A percentile compares a stretch with the other conserved stretches of the same genome.
These are phyloP conservation scores for Allygus modestus DNA, from an alignment of 2,888 invertebrate species.

Conservation along the genomic window DNA sequence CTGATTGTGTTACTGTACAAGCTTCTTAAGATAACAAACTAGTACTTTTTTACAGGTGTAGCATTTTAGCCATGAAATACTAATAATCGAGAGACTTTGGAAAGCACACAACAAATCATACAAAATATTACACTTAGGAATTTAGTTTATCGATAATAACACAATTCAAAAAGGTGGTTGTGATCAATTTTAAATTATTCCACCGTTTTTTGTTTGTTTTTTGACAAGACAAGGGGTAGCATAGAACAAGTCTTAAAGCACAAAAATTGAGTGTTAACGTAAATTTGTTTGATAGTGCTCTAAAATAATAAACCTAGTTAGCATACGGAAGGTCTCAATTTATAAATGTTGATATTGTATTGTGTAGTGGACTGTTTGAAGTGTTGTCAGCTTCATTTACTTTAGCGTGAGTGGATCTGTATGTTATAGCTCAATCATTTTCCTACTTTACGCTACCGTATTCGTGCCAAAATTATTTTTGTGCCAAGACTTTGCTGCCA, in stretches of 20 bases:
- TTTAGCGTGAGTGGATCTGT: conserved; percentile 19
- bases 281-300: conserved; percentile 56
- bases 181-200: conserved; percentile 40
- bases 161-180: conserved; percentile 40
- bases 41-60: neutral
- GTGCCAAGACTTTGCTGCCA: conserved; percentile 38
- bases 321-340: conserved; percentile 45
- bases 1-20: neutral
- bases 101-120: conserved; percentile 2
- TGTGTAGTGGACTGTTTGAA: conserved; percentile 43
- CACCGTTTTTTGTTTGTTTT: neutral
- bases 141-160: neutral
- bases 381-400: conserved; percentile 57
- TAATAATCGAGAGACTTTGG: neutral
- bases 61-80: neutral
- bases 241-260: conserved; percentile 56
- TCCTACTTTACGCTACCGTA: conserved; percentile 47
- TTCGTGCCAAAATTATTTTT: conserved; percentile 51
- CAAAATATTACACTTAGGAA: conserved; percentile 20
- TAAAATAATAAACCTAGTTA: conserved; percentile 58
- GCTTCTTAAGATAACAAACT: neutral
- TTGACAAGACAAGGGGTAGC: conserved; percentile 43
- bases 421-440: conserved; percentile 52
- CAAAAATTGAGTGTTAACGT: conserved; percentile 59
- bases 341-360: conserved; percentile 60